These are phyloP conservation scores for Prietella phreatophila DNA, from an alignment of 2,113 vertebrate genomes.

Conservation along the genomic window DNA sequence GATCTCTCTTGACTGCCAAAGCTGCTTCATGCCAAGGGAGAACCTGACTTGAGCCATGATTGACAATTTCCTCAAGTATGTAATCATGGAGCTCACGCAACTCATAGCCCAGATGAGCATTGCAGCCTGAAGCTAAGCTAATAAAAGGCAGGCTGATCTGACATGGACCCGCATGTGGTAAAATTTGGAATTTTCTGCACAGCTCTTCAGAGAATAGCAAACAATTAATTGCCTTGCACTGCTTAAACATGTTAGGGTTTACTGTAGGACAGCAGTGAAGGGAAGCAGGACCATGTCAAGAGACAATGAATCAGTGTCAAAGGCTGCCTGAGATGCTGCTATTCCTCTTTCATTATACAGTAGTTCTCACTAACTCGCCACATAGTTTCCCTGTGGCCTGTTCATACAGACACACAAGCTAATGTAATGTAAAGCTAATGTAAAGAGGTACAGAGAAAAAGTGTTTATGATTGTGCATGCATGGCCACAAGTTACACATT, in stretches of 20 bases:
- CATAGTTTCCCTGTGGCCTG: slow-evolving; percentile 30
- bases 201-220: slow-evolving; percentile 9
- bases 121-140: slow-evolving; percentile 39
- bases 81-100: slow-evolving; percentile 24
- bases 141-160: slow-evolving; percentile 57
- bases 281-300: slow-evolving; percentile 21
- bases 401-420: slow-evolving; percentile 39
- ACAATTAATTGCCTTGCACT: background rate
- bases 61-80: slow-evolving; percentile 73
- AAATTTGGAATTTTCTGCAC: slow-evolving; percentile 2
- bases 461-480: background rate
- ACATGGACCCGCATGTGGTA: slow-evolving; percentile 48
- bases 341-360: slow-evolving; percentile 45
- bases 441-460: background rate
- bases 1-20: slow-evolving; percentile 2
- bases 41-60: slow-evolving; percentile 45
- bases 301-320: slow-evolving; percentile 38
- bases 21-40: slow-evolving; percentile 16
- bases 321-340: slow-evolving; percentile 15
- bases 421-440: no score
- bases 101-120: slow-evolving; percentile 48
- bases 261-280: slow-evolving; percentile 26
- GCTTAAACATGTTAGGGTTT: slow-evolving; percentile 8
- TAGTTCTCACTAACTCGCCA: background rate
- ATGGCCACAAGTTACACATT: background rate